These are phyloP conservation scores for Athalia cordata DNA, from an alignment of 2,888 invertebrate species.

Conservation along the genomic window DNA sequence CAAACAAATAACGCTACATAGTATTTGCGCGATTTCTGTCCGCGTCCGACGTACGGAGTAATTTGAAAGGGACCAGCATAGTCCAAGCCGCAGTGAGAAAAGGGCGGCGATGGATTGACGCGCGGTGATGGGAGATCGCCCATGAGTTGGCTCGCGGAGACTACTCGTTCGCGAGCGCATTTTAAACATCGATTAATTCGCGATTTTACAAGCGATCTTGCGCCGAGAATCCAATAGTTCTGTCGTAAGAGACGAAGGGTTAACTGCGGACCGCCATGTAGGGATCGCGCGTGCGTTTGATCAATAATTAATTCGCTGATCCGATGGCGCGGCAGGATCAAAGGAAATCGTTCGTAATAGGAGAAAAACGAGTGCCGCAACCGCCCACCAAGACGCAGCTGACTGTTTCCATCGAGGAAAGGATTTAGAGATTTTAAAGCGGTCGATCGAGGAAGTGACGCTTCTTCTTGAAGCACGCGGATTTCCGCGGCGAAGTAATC, in stretches of 20 bases:
- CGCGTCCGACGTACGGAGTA: constrained; percentile 47
- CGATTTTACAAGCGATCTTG: constrained; percentile 32
- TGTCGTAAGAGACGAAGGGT: constrained; percentile 41
- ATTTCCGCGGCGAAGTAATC: constrained; percentile 17
- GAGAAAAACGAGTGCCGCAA: constrained; percentile 16
- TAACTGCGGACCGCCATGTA: constrained; percentile 48
- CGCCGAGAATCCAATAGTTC: constrained; percentile 46
- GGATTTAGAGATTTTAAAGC: constrained; percentile 22
- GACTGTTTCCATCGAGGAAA: neutral
- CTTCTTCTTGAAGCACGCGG: neutral
- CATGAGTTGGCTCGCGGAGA: constrained; percentile 50
- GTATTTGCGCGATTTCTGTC: constrained; percentile 54
- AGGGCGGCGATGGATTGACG: constrained; percentile 55
- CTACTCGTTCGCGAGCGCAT: constrained; percentile 38
- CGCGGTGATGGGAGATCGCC: constrained; percentile 60
- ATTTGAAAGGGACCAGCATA: constrained; percentile 47
- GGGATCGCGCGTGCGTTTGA: constrained; percentile 45
- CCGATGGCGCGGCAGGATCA: constrained; percentile 1
- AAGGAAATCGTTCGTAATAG: neutral
- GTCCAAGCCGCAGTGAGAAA: constrained; percentile 50
- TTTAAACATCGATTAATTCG: constrained; percentile 46
- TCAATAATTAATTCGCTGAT: constrained; percentile 42
- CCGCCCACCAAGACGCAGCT: constrained; percentile 38
- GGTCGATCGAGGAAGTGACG: constrained; percentile 17
- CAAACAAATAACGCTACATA: constrained; percentile 61